Evolutionary conservation across 2,888 invertebrate species (phyloP).

Genomic region (Sipunculus nudus): DNA sequence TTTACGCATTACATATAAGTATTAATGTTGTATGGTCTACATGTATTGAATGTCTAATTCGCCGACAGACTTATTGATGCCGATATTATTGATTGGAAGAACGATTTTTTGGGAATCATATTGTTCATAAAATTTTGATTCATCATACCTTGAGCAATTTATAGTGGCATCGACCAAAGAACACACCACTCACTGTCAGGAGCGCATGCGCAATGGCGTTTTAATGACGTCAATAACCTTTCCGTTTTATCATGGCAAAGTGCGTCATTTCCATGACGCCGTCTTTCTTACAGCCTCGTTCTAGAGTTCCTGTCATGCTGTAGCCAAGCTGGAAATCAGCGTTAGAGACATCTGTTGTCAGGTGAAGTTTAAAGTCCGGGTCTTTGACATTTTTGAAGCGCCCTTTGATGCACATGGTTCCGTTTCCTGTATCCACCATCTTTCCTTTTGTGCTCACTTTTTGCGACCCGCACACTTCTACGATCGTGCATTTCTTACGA

Average conservation of each 20-base stretch:
- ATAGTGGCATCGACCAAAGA: too few relatives aligned
- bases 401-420: slow-evolving; percentile 83
- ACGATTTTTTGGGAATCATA: too few relatives aligned
- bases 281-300: slow-evolving; percentile 78
- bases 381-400: slow-evolving; percentile 72
- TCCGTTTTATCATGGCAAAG: slow-evolving; percentile 85
- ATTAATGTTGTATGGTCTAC: too few relatives aligned
- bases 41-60: too few relatives aligned
- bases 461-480: slow-evolving; percentile 83
- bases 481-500: slow-evolving; percentile 82
- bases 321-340: slow-evolving; percentile 91
- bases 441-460: slow-evolving; percentile 81
- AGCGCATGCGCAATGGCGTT: too few relatives aligned
- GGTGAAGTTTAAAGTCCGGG: slow-evolving; percentile 71
- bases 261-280: slow-evolving; percentile 86
- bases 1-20: too few relatives aligned
- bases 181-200: too few relatives aligned
- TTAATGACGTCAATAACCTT: slow-evolving; percentile 72
- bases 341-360: slow-evolving; percentile 85
- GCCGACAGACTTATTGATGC: too few relatives aligned
- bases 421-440: slow-evolving; percentile 81
- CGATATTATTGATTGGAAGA: too few relatives aligned
- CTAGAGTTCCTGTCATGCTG: slow-evolving; percentile 86
- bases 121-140: too few relatives aligned
- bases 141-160: too few relatives aligned